phyloP scores from a whole-genome alignment of 1,140 invertebrate genomes.

The Scylla paramamosain region DNA sequence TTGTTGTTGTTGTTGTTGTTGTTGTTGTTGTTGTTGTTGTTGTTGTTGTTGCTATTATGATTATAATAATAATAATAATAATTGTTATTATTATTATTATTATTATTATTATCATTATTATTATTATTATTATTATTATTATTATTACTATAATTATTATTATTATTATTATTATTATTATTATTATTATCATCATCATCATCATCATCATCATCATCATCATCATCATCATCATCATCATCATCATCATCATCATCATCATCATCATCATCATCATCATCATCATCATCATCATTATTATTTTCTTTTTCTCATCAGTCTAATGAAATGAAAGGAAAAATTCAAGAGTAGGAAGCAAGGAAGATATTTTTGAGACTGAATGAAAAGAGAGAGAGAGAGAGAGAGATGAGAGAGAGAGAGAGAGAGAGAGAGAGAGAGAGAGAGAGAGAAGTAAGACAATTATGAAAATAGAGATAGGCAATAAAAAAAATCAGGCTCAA shows the following conservation, averaged over 20 bases:
- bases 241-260: background rate
- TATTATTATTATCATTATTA: background rate
- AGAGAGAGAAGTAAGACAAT: too few relatives aligned
- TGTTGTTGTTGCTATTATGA: background rate
- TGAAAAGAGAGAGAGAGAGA: too few relatives aligned
- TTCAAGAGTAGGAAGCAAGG: too few relatives aligned
- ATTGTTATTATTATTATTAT: background rate
- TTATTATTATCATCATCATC: background rate
- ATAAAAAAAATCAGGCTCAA: too few relatives aligned
- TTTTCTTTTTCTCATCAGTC: too few relatives aligned
- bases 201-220: background rate
- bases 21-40: background rate
- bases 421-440: too few relatives aligned
- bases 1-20: slow-evolving; percentile 8
- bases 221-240: background rate
- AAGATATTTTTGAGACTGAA: too few relatives aligned
- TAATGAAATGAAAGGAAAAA: background rate
- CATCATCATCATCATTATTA: too few relatives aligned
- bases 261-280: background rate
- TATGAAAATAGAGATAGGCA: too few relatives aligned
- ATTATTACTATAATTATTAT: background rate
- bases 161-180: background rate
- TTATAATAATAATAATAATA: too few relatives aligned
- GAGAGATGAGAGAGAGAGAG: too few relatives aligned
- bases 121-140: slow-evolving; percentile 9